Conservation (phyloP, 2,113 vertebrate species). For the Eulacestoma nigropectus region DNA sequence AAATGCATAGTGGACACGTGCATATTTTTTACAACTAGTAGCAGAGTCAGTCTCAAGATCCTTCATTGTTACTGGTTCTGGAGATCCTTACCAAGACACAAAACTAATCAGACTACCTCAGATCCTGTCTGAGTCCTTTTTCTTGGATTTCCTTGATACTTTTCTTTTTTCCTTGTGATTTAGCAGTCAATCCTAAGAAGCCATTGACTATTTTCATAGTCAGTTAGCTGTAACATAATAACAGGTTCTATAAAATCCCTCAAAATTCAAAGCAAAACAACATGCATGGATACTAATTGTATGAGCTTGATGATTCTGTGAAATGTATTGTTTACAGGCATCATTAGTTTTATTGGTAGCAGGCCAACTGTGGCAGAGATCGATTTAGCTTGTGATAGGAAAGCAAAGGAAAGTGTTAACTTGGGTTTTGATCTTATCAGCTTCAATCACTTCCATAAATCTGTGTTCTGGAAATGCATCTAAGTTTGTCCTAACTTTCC, state of each 20-base stretch:
- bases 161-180: not conserved
- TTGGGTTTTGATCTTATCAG: constrained; percentile 67
- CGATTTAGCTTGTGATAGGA: constrained; percentile 40
- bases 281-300: not conserved
- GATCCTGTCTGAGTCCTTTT: not conserved
- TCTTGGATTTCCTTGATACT: not conserved
- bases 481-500: constrained; percentile 70
- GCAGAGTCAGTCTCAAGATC: not conserved
- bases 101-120: not conserved
- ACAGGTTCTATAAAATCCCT: not conserved
- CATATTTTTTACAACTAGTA: not conserved
- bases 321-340: constrained; percentile 10
- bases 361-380: constrained; percentile 21
- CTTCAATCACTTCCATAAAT: constrained; percentile 71
- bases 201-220: not conserved
- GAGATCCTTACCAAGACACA: not conserved
- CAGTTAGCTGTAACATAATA: not conserved
- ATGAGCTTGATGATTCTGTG: not conserved
- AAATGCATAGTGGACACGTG: not conserved
- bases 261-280: constrained; percentile 8
- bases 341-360: constrained; percentile 28
- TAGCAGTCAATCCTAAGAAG: not conserved
- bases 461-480: constrained; percentile 64
- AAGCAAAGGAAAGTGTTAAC: constrained; percentile 64
- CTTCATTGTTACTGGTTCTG: not conserved